Evolutionary conservation across 2,113 vertebrate species (phyloP), one percentile per base, ranked within the genome.

Genomic region (Indicator maculatus): DNA sequence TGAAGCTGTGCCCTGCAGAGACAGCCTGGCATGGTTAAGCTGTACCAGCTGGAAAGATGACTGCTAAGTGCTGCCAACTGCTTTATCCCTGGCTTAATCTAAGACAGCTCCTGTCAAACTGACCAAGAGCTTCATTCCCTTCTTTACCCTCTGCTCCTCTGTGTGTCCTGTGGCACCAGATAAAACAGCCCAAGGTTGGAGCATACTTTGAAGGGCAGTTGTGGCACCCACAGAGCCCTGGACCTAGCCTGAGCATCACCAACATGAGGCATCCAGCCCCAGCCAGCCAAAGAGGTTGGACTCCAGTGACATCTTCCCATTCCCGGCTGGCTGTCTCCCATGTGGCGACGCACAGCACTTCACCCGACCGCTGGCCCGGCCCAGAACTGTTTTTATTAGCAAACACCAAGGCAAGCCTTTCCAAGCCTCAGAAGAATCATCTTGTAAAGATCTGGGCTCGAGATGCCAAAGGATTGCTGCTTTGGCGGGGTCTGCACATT

Each of bases 401-500:
- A 96, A 95, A 96, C 88, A 94, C 94, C 90, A 92, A 93, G 95
- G 91, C 83, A 89, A 95, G 88, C 85, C 83, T 94, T 94, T 96
- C 94, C 95, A 93, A 93, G 91, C 77, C 96, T 95, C 96, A 96
- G 95, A 95, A 95, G 93, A 94, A 96, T 93, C 93, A 94, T 95
- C 95, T 95, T 95, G 93, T 96, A 92, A 95, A 95, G 95, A 92
- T 93, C 90, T 95, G 90, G 95, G 90, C 88, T 93, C 60, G 84
- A 90, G 75, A 95, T 92, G 96, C 94, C 96, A 93, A 96, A 95
- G 88, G 88, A 95, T 97, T 83, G 86, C 90, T 96, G 91, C 97
- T 95, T 96, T 97, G 97, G 96, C 97, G 72, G 90, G 90, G 81
- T 71, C 93, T 91, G 94, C 84, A 85, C 95, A 96, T 97, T 97